These are phyloP conservation scores for Limnephilus rhombicus DNA, from an alignment of 2,888 invertebrate genomes.

Conservation along the genomic window DNA sequence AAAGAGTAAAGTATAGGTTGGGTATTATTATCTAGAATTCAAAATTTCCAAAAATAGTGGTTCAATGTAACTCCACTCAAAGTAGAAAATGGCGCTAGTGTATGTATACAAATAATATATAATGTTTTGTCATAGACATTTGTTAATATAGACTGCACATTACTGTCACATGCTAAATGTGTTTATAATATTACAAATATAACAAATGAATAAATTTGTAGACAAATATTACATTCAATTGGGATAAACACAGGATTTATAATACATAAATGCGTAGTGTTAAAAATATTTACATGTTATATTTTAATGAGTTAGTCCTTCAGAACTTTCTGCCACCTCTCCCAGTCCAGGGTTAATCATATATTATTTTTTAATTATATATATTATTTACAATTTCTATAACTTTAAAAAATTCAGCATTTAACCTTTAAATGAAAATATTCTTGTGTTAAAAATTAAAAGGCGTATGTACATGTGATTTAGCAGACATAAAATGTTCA, in stretches of 20 bases:
- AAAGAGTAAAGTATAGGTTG: neutral
- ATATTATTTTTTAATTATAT: constrained; percentile 42
- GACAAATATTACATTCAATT: neutral
- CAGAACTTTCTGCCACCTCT: neutral
- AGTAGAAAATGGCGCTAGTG: neutral
- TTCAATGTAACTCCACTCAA: neutral
- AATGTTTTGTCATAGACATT: neutral
- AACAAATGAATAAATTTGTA: neutral
- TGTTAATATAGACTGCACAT: neutral
- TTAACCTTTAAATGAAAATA: constrained; percentile 54
- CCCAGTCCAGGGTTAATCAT: constrained; percentile 23
- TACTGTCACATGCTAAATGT: neutral
- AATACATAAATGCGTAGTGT: neutral
- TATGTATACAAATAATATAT: neutral
- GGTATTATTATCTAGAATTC: neutral
- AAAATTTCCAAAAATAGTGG: neutral
- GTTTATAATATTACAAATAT: neutral
- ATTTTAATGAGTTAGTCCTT: neutral
- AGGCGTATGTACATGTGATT: constrained; percentile 60
- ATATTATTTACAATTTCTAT: constrained; percentile 53
- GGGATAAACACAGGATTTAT: neutral
- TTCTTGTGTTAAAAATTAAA: constrained; percentile 54
- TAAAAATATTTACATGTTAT: neutral
- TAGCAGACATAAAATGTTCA: constrained; percentile 51
- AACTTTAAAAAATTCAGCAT: constrained; percentile 51